Evolutionary conservation across 2,888 invertebrate genomes (phyloP).

Genomic region (Drosophila recens): DNA sequence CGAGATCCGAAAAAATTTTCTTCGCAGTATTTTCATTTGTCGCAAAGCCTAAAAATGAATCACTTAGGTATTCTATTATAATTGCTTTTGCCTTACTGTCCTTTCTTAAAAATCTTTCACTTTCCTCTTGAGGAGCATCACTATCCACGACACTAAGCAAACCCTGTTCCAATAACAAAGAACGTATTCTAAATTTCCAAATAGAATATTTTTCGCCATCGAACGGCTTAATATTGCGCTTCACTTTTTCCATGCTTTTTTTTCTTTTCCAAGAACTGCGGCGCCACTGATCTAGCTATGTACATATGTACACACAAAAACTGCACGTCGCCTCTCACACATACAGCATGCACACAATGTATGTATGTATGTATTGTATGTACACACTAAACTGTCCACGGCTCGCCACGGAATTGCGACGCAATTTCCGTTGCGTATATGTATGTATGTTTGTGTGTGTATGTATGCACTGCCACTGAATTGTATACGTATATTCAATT

Average conservation of each 20-base stretch:
- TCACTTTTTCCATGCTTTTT: neutral
- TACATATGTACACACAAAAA: neutral
- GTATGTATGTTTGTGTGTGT: too few relatives aligned
- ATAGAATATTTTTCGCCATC: neutral
- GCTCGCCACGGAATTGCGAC: too few relatives aligned
- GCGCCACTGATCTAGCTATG: neutral
- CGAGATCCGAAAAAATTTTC: too few relatives aligned
- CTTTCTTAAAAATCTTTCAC: neutral
- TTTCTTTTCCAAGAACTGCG: neutral
- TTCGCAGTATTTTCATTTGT: too few relatives aligned
- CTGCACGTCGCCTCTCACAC: neutral
- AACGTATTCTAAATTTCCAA: too few relatives aligned
- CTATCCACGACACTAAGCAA: neutral
- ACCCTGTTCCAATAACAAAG: neutral
- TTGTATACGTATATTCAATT: too few relatives aligned
- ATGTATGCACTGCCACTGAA: too few relatives aligned
- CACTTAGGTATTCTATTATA: neutral
- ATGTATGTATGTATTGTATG: neutral
- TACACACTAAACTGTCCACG: neutral
- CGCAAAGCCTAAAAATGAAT: too few relatives aligned
- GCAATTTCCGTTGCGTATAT: too few relatives aligned
- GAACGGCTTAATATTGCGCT: neutral
- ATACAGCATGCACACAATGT: constrained; percentile 1
- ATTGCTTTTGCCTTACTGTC: neutral
- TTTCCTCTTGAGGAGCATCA: neutral